phyloP scores from a whole-genome alignment of 53 echinoderm and acorn worm genomes.

The Glandiceps talaboti region DNA sequence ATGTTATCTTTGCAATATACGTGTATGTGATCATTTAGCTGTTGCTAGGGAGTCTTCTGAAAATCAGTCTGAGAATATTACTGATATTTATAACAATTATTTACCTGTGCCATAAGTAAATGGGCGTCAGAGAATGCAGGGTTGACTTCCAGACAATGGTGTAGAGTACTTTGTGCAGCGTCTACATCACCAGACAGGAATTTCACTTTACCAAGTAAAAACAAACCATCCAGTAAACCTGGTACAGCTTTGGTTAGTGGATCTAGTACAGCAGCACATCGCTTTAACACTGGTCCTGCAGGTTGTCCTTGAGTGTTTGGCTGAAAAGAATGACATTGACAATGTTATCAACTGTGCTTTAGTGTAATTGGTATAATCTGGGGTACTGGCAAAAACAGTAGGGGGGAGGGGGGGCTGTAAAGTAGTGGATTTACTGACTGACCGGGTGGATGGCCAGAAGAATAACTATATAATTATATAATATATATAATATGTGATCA shows the following conservation, averaged over 20 bases:
- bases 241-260: conserved; percentile 91
- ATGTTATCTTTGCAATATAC: no score
- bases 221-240: conserved; percentile 74
- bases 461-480: no score
- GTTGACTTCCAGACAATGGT: conserved; percentile 80
- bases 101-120: conserved; percentile 96
- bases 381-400: no score
- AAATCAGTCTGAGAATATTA: no score
- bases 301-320: conserved; percentile 78
- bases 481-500: no score
- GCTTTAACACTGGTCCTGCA: conserved; percentile 51
- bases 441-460: no score
- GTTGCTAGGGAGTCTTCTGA: no score
- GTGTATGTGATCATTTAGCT: no score
- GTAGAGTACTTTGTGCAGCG: conserved; percentile 77
- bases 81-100: no score
- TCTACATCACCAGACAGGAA: conserved; percentile 80
- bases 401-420: no score
- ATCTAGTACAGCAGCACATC: conserved; percentile 73
- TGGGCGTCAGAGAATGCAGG: conserved; percentile 91
- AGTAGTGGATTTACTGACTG: no score
- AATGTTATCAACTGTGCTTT: neutral
- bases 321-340: conserved; percentile 21
- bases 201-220: conserved; percentile 58
- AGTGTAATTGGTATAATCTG: no score